phyloP scores from a whole-genome alignment of 2,797 vertebrate genomes.

The Gila robusta region DNA sequence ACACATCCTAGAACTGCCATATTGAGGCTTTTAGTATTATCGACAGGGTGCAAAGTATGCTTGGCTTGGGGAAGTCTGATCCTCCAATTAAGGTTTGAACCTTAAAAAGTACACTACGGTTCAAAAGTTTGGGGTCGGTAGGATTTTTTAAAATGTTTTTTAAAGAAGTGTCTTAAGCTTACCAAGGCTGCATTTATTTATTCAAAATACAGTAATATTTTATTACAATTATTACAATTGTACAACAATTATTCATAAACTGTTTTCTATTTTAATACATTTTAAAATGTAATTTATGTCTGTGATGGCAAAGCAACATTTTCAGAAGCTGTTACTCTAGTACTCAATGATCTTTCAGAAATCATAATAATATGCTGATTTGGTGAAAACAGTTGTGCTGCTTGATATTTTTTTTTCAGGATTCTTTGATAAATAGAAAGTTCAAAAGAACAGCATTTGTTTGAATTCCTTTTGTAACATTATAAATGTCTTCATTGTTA shows the following conservation, averaged over 20 bases:
- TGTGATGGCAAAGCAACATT: not conserved
- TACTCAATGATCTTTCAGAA: not conserved
- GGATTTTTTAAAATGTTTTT: not conserved
- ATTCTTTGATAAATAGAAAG: not conserved
- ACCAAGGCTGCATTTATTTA: not conserved
- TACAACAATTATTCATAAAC: not conserved
- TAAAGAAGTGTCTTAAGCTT: not conserved
- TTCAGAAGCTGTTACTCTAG: not conserved
- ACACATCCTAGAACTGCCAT: not conserved
- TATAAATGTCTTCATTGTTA: not conserved
- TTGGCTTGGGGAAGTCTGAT: no score
- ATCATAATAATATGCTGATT: not conserved
- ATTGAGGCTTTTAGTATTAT: not conserved
- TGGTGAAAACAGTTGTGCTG: not conserved
- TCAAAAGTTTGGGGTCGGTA: not conserved
- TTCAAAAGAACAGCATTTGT: not conserved
- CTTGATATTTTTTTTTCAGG: not conserved
- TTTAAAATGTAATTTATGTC: not conserved
- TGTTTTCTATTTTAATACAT: not conserved
- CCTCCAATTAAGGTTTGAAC: no score
- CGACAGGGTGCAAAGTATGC: not conserved
- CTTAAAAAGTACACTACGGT: not conserved
- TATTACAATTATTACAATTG: no score
- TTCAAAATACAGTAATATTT: not conserved
- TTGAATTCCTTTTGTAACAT: not conserved